Conservation (phyloP, 64 coral and sea anemone genomes). For the Trachythela sp. region DNA sequence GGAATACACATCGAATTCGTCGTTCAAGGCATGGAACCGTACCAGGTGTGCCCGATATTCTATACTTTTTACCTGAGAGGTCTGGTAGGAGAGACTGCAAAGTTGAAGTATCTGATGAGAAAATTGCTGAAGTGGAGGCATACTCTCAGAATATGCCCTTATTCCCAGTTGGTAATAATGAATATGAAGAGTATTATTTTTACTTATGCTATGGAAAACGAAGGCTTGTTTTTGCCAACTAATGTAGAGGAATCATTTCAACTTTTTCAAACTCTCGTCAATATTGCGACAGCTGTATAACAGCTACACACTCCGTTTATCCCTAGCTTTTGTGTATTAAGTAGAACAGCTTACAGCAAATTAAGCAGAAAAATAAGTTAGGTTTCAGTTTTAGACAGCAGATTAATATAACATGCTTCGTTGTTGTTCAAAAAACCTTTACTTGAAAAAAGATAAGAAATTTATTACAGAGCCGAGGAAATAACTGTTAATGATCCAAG, state of each 20-base stretch:
- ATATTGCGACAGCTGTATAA: too few relatives aligned
- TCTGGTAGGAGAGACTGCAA: neutral
- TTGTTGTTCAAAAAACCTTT: too few relatives aligned
- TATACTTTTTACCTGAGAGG: neutral
- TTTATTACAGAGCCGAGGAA: too few relatives aligned
- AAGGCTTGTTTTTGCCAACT: neutral
- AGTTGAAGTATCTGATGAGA: neutral
- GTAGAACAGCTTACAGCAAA: too few relatives aligned
- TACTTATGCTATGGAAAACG: neutral
- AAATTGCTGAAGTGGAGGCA: neutral
- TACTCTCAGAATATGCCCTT: neutral
- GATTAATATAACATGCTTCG: too few relatives aligned
- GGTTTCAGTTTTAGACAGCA: too few relatives aligned
- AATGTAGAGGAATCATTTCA: neutral
- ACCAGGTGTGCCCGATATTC: neutral
- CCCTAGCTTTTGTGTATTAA: too few relatives aligned
- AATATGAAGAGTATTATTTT: conserved; percentile 5
- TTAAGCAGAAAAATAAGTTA: too few relatives aligned
- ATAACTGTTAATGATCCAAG: too few relatives aligned
- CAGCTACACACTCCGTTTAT: too few relatives aligned
- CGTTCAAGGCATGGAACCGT: neutral
- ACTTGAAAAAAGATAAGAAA: too few relatives aligned
- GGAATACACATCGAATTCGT: neutral
- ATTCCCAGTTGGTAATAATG: neutral
- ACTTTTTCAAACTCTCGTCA: neutral